Percentiles rank a stretch among this genome's conserved stretches.
Conservation (phyloP, 2,888 invertebrate species). For the Pogonocherus hispidulus region DNA sequence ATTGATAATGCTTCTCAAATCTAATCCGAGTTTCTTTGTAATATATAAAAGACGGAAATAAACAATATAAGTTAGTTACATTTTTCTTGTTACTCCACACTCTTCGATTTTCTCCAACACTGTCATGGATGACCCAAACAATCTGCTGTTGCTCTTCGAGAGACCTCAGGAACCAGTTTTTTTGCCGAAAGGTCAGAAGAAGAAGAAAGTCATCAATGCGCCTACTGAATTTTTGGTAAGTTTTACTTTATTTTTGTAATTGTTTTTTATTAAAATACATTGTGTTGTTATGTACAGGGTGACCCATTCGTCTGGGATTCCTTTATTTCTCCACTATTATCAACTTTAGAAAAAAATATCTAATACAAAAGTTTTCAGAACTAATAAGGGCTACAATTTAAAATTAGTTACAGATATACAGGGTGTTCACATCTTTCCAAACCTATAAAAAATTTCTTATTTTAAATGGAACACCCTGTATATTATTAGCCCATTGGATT, state of each 20-base stretch:
- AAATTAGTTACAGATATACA: too few species aligned
- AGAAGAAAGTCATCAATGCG: slow-evolving; percentile 71
- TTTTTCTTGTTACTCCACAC: not conserved
- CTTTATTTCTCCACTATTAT: too few species aligned
- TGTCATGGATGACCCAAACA: slow-evolving; percentile 19
- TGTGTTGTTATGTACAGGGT: too few species aligned
- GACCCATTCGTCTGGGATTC: too few species aligned
- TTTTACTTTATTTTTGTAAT: not conserved
- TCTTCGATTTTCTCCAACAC: not conserved
- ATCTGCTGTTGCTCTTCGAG: slow-evolving; percentile 75
- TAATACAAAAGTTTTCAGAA: too few species aligned
- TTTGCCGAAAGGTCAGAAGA: slow-evolving; percentile 77
- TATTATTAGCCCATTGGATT: too few species aligned
- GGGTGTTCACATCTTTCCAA: too few species aligned
- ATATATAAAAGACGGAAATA: not conserved
- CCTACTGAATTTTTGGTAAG: slow-evolving; percentile 76
- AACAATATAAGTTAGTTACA: not conserved
- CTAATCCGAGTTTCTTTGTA: too few species aligned
- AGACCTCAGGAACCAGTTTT: slow-evolving; percentile 83
- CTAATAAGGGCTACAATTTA: too few species aligned
- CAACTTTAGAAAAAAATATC: too few species aligned
- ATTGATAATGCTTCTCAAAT: not conserved
- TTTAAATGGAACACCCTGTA: too few species aligned
- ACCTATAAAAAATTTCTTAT: too few species aligned
- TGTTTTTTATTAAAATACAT: not conserved